Evolutionary conservation across 2,797 vertebrate species (phyloP), one percentile per base, ranked within the genome.

Genomic region (Apogon talboti): DNA sequence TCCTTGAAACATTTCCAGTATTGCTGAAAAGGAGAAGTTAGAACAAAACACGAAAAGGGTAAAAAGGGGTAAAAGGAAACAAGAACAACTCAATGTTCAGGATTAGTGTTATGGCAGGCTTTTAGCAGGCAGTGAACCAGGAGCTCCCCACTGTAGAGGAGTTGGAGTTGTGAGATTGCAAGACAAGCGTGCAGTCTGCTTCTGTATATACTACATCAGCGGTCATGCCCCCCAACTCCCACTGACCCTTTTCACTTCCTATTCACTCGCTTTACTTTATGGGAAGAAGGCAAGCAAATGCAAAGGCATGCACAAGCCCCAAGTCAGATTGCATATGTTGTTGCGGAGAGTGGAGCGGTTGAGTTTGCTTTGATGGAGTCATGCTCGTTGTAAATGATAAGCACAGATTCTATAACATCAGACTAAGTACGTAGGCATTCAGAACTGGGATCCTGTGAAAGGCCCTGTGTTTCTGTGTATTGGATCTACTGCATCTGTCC

Each of bases 251-350:
- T 28, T n/a, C 15, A 33, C 16, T 15, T 21, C 54, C 40, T 21
- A 51, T 38, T 35, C 61, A 46, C 28, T 43, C n/a, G 3, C 19
- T 60, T 52, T 54, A 54, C 55, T 51, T 35, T 59, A 54, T 40
- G 30, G 51, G 24, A 28, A 28, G 6, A 37, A 75, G 56, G 72
- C 75, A 89, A 84, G 82, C 85, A 82, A 78, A 87, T 81, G 81
- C 69, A 76, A 69, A 79, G 38, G 58, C 91, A 90, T 91, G 90
- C 89, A 87, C 55, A 66, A 41, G 60, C 56, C 61, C 44, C 33
- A 16, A 43, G 50, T 74, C 72, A 61, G 24, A 28, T 6, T 28
- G 24, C 4, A 6, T 28, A 28, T 28, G 24, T 13, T 42, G 9
- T 5, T 54, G 37, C 19, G 12, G 18, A 37, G 59, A 43, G 55